A percentile compares a stretch with the other conserved stretches of the same genome.
phyloP scores from a whole-genome alignment of 2,113 vertebrate genomes.

The Lampris megalopsis region DNA sequence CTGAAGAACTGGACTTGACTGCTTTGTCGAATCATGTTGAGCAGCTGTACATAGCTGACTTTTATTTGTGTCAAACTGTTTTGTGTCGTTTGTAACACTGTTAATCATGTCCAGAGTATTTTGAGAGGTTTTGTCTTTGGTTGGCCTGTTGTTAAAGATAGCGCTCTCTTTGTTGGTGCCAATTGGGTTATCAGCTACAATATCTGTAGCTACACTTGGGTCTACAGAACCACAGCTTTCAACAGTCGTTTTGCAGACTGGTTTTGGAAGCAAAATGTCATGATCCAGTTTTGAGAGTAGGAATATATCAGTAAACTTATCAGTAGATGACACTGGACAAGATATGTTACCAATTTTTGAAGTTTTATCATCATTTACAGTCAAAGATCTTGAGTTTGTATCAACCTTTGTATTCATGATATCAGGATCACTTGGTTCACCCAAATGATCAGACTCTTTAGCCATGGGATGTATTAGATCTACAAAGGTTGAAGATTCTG shows the following conservation, averaged over 20 bases:
- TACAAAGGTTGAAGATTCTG: conserved; percentile 2
- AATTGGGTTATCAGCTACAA: not conserved
- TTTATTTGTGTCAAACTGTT: not conserved
- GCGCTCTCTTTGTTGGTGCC: conserved; percentile 19
- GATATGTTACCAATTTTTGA: not conserved
- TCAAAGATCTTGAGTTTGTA: conserved; percentile 2
- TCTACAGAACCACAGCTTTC: conserved; percentile 26
- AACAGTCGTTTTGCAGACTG: conserved; percentile 5
- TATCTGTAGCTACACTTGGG: conserved; percentile 14
- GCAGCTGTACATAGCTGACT: conserved; percentile 3
- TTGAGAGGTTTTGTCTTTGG: conserved; percentile 2
- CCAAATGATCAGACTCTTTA: conserved; percentile 20
- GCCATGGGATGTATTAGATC: conserved; percentile 20
- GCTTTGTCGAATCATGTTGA: not conserved
- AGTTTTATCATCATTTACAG: conserved; percentile 9
- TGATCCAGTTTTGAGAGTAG: conserved; percentile 26
- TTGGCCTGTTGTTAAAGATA: conserved; percentile 6
- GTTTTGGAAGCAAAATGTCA: conserved; percentile 26
- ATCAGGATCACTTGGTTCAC: conserved; percentile 5
- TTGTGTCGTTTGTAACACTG: not conserved
- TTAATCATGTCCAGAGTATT: conserved; percentile 21
- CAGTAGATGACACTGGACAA: not conserved
- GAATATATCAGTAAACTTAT: conserved; percentile 2
- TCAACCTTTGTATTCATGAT: conserved; percentile 17
- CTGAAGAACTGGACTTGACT: not conserved